A percentile compares a stretch with the other conserved stretches of the same genome.
phyloP scores from a whole-genome alignment of 2,888 invertebrate genomes.

The Oligia latruncula region DNA sequence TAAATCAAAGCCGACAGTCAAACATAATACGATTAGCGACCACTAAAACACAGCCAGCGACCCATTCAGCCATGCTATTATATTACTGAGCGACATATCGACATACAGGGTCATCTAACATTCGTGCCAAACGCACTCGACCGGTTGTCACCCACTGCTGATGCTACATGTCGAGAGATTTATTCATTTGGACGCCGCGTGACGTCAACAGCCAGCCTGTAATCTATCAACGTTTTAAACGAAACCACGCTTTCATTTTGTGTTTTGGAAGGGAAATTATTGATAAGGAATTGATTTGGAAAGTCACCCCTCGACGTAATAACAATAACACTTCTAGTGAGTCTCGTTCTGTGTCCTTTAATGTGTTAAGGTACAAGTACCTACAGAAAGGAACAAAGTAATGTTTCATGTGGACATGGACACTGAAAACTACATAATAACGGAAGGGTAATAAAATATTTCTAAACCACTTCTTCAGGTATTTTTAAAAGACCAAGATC shows the following conservation, averaged over 20 bases:
- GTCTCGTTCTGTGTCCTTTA: too few relatives aligned
- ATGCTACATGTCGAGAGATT: conserved; percentile 76
- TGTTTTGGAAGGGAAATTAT: conserved; percentile 28
- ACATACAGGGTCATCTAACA: conserved; percentile 74
- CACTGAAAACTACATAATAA: not conserved
- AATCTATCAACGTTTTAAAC: conserved; percentile 69
- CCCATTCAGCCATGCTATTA: conserved; percentile 59
- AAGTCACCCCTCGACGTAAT: not conserved
- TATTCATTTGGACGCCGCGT: conserved; percentile 74
- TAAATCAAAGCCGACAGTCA: conserved; percentile 49
- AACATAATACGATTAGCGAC: conserved; percentile 57
- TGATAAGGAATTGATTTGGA: conserved; percentile 33
- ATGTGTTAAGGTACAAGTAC: not conserved
- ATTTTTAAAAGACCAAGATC: conserved; percentile 1
- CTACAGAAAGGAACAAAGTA: not conserved
- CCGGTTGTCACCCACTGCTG: conserved; percentile 74
- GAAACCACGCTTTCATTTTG: conserved; percentile 60
- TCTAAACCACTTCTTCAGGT: not conserved
- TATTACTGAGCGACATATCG: conserved; percentile 59
- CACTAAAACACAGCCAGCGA: conserved; percentile 59
- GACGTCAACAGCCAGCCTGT: conserved; percentile 63
- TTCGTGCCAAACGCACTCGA: conserved; percentile 77
- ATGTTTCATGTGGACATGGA: not conserved
- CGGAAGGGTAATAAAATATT: not conserved
- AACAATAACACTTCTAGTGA: too few relatives aligned